A percentile compares a stretch with the other conserved stretches of the same genome.
These are phyloP conservation scores for Xyliphius kryptos DNA, from an alignment of 2,113 vertebrate genomes.

Conservation along the genomic window DNA sequence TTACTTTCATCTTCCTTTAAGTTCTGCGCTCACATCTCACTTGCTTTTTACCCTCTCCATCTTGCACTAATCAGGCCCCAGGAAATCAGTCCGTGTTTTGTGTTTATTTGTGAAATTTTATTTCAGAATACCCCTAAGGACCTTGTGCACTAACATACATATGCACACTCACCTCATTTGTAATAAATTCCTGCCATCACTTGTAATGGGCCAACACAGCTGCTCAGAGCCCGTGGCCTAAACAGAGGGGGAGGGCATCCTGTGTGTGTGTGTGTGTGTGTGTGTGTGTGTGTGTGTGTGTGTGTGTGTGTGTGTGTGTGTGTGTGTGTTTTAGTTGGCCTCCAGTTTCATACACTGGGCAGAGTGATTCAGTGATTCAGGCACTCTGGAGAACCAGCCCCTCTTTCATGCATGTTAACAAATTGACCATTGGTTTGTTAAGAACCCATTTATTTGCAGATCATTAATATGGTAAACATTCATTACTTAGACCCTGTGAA, in stretches of 20 bases:
- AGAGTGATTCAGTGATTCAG: conserved; percentile 3
- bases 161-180: conserved; percentile 9
- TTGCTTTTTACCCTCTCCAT: conserved; percentile 1
- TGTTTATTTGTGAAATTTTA: conserved; percentile 28
- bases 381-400: neutral
- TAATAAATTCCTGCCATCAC: conserved; percentile 31
- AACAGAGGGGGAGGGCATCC: conserved; percentile 1
- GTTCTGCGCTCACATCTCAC: neutral
- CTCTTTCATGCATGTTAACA: neutral
- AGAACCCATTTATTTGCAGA: neutral
- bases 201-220: conserved; percentile 29
- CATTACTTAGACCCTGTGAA: neutral
- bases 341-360: neutral
- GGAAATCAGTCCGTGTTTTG: conserved; percentile 6
- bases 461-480: neutral
- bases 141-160: neutral
- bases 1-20: conserved; percentile 7
- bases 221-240: conserved; percentile 16
- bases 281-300: conserved; percentile 9
- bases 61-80: conserved; percentile 7
- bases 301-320: neutral
- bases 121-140: conserved; percentile 15
- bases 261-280: neutral
- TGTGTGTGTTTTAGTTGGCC: conserved; percentile 12
- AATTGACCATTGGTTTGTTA: conserved; percentile 1